Evolutionary conservation across 2,797 vertebrate genomes (phyloP), one percentile per base, ranked within the genome.

Genomic region (Xenopus petersii): DNA sequence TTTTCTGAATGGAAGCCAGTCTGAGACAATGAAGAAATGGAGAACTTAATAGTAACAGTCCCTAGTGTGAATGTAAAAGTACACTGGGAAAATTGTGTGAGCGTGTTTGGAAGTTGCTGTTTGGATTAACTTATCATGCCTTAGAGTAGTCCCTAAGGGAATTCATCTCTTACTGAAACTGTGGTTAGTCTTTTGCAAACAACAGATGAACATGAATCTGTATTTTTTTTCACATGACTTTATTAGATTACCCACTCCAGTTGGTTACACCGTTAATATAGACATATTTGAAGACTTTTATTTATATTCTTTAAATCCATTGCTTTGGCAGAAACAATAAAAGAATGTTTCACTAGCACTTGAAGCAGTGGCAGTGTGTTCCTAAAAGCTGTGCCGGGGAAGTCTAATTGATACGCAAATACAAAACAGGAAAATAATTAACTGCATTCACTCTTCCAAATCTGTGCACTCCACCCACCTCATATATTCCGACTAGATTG

Each of bases 331-430:
- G 46, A 66, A 21, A 74, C 5, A 12, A 58, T 46, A 55, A 48
- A 74, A 48, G 54, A 64, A 61, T 17, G 24, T 9, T 24, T 64
- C 48, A 64, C 48, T 65, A 21, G 55, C 73, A 62, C 49, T 70
- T 26, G 21, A 58, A 51, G 56, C 61, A 70, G 62, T 33, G 62
- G 55, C 26, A 30, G 26, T 30, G 26, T 30, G 26, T 70, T 62
- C 56, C 47, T 70, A 64, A 70, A 62, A 36, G 67, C 55, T 74
- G 67, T 48, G 62, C 55, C 26, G 71, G 30, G 46, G 24, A 61
- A 47, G 21, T 74, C 71, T 70, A 79, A 79, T 79, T 79, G 67
- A 74, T 79, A 66, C 55, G 71, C 77, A 79, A 79, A 79, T 74
- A 79, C 65, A 79, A 42, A 74, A 71, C 59, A 48, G 0, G 0